Percentiles rank a stretch among this genome's conserved stretches.
Conservation (phyloP, 2,113 vertebrate species). For the Gambusia affinis region DNA sequence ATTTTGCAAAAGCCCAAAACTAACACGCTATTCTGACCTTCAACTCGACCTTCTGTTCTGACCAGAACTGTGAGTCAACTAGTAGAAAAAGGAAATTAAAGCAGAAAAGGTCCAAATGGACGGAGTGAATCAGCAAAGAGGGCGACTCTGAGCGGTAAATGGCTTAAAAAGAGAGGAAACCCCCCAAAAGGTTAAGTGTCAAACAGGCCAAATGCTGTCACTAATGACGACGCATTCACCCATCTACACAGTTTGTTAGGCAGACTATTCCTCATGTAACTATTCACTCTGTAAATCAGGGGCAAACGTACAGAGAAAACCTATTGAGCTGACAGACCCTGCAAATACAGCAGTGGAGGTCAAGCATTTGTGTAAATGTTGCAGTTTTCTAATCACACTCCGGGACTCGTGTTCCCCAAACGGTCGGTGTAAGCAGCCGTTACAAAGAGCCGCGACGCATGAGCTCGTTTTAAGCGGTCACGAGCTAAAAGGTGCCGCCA, state of each 20-base stretch:
- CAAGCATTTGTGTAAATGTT: background rate
- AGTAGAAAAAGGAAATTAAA: no score
- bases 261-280: background rate
- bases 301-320: background rate
- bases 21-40: background rate
- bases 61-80: no score
- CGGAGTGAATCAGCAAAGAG: no score
- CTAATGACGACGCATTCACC: background rate
- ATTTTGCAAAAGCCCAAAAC: no score
- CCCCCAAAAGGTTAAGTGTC: no score
- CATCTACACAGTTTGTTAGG: background rate
- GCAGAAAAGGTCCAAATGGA: no score
- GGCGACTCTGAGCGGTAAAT: no score
- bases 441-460: background rate
- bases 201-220: background rate
- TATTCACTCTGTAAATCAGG: background rate
- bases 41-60: background rate
- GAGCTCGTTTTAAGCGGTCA: conserved; percentile 1
- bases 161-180: no score
- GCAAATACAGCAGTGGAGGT: background rate
- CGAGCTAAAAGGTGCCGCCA: background rate
- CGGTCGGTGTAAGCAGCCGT: background rate
- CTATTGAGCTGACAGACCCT: background rate
- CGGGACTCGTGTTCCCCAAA: background rate
- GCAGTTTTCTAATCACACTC: background rate